Evolutionary conservation across 2,797 vertebrate species (phyloP).

Genomic region (Erpetoichthys calabaricus): DNA sequence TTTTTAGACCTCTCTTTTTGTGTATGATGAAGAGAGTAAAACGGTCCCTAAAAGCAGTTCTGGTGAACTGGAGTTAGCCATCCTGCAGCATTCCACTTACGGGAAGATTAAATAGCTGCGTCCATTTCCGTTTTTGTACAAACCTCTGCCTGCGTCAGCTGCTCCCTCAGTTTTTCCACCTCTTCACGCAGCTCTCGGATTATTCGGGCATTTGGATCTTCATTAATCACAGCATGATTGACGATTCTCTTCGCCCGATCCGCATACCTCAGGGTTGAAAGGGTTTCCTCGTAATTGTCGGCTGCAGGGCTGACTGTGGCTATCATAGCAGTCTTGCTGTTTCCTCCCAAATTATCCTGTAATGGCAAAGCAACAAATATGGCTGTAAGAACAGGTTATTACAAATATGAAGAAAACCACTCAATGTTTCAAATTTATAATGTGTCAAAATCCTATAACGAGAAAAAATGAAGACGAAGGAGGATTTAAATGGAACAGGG

Average conservation of each 20-base stretch:
- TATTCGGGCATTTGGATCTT: conserved; percentile 92
- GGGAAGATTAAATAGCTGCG: not conserved
- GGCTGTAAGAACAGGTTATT: not conserved
- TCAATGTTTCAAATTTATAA: not conserved
- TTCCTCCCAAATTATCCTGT: conserved; percentile 92
- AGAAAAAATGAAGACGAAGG: too few relatives aligned
- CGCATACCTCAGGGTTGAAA: conserved; percentile 86
- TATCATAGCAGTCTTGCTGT: conserved; percentile 97
- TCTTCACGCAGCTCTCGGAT: conserved; percentile 90
- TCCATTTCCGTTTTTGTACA: not conserved
- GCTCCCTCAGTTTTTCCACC: conserved; percentile 85
- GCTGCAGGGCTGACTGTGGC: conserved; percentile 92
- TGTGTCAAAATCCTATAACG: not conserved
- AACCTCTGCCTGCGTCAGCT: conserved; percentile 93
- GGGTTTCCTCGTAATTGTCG: conserved; percentile 94
- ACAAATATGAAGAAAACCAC: not conserved
- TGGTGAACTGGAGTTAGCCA: too few relatives aligned
- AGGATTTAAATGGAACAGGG: too few relatives aligned
- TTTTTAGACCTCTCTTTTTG: not conserved
- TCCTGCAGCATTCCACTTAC: not conserved
- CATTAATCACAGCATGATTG: conserved; percentile 90
- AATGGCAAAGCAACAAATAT: conserved; percentile 16
- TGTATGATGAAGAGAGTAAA: too few relatives aligned
- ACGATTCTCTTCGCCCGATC: conserved; percentile 93
- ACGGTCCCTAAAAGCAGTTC: too few relatives aligned